phyloP scores from a whole-genome alignment of 2,797 vertebrate genomes.

The Ctenosaura bakeri region DNA sequence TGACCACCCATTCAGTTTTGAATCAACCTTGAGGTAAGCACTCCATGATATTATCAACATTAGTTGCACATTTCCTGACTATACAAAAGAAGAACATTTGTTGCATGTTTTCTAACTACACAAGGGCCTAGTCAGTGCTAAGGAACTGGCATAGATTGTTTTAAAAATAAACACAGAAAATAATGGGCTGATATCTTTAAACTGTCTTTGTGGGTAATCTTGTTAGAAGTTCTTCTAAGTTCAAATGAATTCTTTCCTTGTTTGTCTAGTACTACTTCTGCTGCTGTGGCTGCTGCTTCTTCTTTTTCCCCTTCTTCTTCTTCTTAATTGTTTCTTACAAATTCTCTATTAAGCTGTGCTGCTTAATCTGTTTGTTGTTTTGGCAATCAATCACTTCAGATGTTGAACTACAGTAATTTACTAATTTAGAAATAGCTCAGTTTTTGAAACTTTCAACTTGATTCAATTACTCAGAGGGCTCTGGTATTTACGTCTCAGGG shows the following conservation, averaged over 20 bases:
- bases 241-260: not conserved
- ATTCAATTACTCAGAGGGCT: not conserved
- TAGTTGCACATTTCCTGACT: too few species aligned
- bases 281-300: too few species aligned
- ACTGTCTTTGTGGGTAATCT: not conserved
- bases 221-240: not conserved
- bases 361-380: not conserved
- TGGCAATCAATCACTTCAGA: slow-evolving; percentile 13
- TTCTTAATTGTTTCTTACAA: not conserved
- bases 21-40: too few species aligned
- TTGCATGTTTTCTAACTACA: too few species aligned
- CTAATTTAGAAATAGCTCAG: slow-evolving; percentile 1
- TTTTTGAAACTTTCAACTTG: not conserved
- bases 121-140: too few species aligned
- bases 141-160: too few species aligned
- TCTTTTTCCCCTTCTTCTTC: not conserved
- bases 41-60: too few species aligned
- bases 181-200: not conserved
- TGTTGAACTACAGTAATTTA: not conserved
- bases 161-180: too few species aligned
- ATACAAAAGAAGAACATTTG: too few species aligned
- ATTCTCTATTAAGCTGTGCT: not conserved
- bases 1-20: too few species aligned
- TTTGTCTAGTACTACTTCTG: not conserved
- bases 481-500: not conserved